These are phyloP conservation scores for Lanius ludovicianus DNA, from an alignment of 2,113 vertebrate genomes.

Conservation along the genomic window DNA sequence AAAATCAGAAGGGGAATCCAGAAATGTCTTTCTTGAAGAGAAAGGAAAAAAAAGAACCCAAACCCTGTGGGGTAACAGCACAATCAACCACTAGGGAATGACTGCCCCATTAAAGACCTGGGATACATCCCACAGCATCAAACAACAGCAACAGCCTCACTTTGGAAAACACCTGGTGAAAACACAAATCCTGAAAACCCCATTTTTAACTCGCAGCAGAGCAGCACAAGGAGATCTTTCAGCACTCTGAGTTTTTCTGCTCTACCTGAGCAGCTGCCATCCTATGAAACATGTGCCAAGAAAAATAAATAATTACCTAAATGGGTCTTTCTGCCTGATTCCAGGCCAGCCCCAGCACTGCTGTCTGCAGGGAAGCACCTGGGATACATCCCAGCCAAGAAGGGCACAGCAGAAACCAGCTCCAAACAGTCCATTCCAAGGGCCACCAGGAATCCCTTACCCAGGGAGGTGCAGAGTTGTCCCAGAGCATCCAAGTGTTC, in stretches of 20 bases:
- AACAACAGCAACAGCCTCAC: neutral
- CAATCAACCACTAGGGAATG: neutral
- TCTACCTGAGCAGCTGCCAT: neutral
- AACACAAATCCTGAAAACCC: neutral
- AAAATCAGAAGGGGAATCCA: slow-evolving; percentile 20
- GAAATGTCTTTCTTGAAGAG: neutral
- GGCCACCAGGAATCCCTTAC: neutral
- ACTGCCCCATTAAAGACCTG: neutral
- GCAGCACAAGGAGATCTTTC: neutral
- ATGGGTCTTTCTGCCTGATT: neutral
- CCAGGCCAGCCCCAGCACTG: neutral
- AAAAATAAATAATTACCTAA: neutral
- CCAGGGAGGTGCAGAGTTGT: neutral
- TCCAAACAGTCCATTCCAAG: fast-evolving
- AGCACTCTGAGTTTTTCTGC: neutral
- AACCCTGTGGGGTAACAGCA: neutral
- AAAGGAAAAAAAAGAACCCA: fast-evolving
- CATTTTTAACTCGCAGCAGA: neutral
- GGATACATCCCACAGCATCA: fast-evolving
- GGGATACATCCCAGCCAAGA: neutral
- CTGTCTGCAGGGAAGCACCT: neutral
- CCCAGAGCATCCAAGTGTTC: neutral
- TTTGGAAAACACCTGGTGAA: neutral
- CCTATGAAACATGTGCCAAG: fast-evolving
- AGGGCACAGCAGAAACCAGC: neutral